Base-by-base conservation (phyloP, 1,140 invertebrate species). In the Atta texana region DNA sequence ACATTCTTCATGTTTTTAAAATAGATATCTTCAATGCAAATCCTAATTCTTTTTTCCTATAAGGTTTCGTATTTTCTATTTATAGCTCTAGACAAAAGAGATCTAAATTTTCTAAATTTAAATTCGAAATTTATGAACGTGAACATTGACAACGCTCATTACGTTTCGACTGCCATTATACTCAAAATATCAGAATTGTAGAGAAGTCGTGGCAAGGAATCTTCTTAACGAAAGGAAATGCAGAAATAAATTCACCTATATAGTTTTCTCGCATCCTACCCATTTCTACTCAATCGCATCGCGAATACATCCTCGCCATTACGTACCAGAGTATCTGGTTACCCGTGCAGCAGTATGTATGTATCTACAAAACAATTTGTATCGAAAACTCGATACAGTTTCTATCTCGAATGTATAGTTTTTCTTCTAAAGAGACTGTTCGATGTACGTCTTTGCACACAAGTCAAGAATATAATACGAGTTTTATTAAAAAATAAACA, bases 261-360 rank as follows among this genome's bases (percentile, higher is more conserved):
- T 61, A 82, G 87, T 87, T 91, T 90, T 64, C 87, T 77, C 72
- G 66, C 82, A 90, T 89, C 89, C 85, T 87, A 86, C 49, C 85
- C 72, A 91, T 91, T 90, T 90, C 87, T 87, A 90, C 84, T 80
- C 84, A 90, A 87, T 91, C 89, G 89, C 72, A 91, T 91, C 87
- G 66, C 39, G 71, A 77, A 69, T 87, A 87, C 74, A 81, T 63
- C 76, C 71, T 85, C 84, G 64, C 87, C 87, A 90, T 91, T 91
- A 90, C 82, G 77, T 88, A 80, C 68, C 82, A 61, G 28, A 59
- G 39, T 68, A 87, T 89, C 85, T 61, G 71, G 87, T 89, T 88
- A 88, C 87, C 44, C 44, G 72, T 57, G 57, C 55, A 69, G 51
- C 63, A 21, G 57, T 59, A 84, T 75, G 57, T 59, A 84, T 75